Evolutionary conservation across 2,797 vertebrate species (phyloP).

Genomic region (Macropodus opercularis): DNA sequence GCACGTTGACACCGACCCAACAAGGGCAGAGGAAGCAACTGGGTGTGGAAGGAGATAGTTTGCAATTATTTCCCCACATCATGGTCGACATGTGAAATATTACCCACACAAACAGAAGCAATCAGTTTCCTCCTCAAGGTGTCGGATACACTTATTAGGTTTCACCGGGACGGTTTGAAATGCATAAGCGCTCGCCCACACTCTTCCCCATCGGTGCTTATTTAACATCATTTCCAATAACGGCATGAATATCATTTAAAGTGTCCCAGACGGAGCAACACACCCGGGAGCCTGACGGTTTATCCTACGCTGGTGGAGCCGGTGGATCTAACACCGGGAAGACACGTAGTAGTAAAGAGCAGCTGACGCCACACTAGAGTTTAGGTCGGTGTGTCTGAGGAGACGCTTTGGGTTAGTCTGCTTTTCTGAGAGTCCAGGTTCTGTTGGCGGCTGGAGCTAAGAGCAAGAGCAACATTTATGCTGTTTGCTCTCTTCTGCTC

Average conservation of each 20-base stretch:
- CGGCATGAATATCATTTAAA: slow-evolving; percentile 64
- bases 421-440: slow-evolving; percentile 4
- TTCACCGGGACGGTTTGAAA: slow-evolving; percentile 60
- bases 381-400: slow-evolving; percentile 18
- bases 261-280: too few species aligned
- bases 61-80: slow-evolving; percentile 52
- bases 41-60: slow-evolving; percentile 42
- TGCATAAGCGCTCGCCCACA: slow-evolving; percentile 63
- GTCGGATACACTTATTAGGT: slow-evolving; percentile 64
- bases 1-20: slow-evolving; percentile 9
- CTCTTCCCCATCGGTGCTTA: slow-evolving; percentile 39
- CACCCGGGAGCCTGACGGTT: too few species aligned
- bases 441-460: slow-evolving; percentile 40
- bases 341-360: too few species aligned
- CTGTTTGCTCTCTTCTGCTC: slow-evolving; percentile 3
- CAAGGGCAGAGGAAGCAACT: slow-evolving; percentile 32
- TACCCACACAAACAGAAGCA: slow-evolving; percentile 69
- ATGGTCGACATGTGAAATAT: slow-evolving; percentile 54
- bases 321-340: too few species aligned
- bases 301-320: too few species aligned
- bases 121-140: slow-evolving; percentile 72
- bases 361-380: slow-evolving; percentile 12
- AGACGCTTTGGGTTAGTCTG: too few species aligned
- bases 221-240: slow-evolving; percentile 66
- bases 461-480: slow-evolving; percentile 22